phyloP scores from a whole-genome alignment of 2,888 invertebrate species.

The Linnaemya vulpina region DNA sequence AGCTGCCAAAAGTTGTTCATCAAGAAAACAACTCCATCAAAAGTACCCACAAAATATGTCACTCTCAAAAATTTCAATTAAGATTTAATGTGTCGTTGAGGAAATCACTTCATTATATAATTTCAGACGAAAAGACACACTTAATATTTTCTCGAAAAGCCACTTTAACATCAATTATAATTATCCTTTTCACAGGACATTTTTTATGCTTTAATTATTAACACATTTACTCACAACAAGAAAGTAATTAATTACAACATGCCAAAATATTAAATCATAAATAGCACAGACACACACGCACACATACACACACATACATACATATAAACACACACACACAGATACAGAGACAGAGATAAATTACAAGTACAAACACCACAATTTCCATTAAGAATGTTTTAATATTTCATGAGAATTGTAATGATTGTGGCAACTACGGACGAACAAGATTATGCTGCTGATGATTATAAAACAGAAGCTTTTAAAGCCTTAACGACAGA shows the following conservation, averaged over 20 bases:
- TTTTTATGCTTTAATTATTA: background rate
- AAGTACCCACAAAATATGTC: background rate
- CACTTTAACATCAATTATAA: slow-evolving; percentile 16
- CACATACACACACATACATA: background rate
- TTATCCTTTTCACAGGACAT: slow-evolving; percentile 10
- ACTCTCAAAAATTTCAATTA: background rate
- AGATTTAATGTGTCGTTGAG: background rate
- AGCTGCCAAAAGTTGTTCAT: background rate
- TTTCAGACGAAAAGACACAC: background rate
- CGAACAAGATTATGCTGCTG: background rate
- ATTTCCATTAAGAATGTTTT: slow-evolving; percentile 18
- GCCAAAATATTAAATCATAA: background rate
- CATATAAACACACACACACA: background rate
- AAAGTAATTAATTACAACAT: slow-evolving; percentile 22
- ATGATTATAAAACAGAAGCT: background rate
- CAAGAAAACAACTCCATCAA: too few relatives aligned
- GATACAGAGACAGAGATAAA: background rate
- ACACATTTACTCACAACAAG: background rate
- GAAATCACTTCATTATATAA: slow-evolving; percentile 2
- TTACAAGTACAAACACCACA: background rate
- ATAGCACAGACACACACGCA: background rate
- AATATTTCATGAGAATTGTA: slow-evolving; percentile 31
- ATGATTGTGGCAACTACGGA: background rate
- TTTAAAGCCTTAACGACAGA: background rate
- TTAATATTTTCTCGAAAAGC: background rate